Evolutionary conservation across 2,113 vertebrate genomes (phyloP).

Genomic region (Bostrychus sinensis): DNA sequence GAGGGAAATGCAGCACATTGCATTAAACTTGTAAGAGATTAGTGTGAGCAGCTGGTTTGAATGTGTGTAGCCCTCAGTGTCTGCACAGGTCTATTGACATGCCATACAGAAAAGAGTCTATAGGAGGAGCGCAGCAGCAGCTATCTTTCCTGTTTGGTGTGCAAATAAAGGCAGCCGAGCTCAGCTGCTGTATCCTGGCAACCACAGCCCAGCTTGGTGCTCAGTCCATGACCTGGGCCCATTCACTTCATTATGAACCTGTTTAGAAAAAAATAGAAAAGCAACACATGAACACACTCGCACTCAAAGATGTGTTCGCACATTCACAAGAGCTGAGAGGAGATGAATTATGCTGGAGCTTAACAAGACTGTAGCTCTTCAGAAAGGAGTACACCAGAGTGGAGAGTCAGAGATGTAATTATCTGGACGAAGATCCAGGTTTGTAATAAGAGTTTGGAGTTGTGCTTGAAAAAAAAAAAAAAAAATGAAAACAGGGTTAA

Average conservation of each 20-base stretch:
- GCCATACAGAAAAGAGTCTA: constrained; percentile 43
- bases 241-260: constrained; percentile 85
- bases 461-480: neutral
- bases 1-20: neutral
- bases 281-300: constrained; percentile 71
- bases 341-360: constrained; percentile 30
- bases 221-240: constrained; percentile 79
- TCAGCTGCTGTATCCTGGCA: constrained; percentile 83
- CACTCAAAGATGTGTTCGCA: constrained; percentile 14
- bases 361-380: constrained; percentile 3
- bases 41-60: constrained; percentile 10
- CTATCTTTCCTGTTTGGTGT: constrained; percentile 74
- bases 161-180: constrained; percentile 79
- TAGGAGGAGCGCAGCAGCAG: constrained; percentile 44
- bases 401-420: constrained; percentile 4
- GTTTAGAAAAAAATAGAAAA: constrained; percentile 75
- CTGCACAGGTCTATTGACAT: constrained; percentile 63
- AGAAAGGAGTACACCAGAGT: constrained; percentile 9
- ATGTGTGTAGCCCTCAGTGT: constrained; percentile 15
- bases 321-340: constrained; percentile 19
- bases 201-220: constrained; percentile 74
- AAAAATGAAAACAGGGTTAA: neutral
- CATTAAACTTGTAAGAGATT: constrained; percentile 1
- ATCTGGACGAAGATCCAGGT: constrained; percentile 8
- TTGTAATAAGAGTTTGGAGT: constrained; percentile 4